phyloP scores from a whole-genome alignment of 2,797 vertebrate species.

The Gorsachius magnificus region DNA sequence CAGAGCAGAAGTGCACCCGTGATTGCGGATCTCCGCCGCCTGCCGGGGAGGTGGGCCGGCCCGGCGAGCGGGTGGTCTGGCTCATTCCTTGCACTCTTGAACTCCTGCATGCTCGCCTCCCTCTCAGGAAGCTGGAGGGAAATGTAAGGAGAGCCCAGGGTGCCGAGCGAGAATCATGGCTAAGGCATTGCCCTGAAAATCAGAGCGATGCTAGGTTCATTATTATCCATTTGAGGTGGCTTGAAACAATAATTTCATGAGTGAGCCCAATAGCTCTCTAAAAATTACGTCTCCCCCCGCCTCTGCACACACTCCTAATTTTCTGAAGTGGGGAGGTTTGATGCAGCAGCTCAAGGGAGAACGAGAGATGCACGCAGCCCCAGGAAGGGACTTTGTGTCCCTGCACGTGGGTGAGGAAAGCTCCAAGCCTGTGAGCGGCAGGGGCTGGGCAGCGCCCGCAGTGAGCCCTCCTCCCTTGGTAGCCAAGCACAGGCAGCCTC shows the following conservation, averaged over 20 bases:
- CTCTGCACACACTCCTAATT: not conserved
- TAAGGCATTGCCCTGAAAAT: not conserved
- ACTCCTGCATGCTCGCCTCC: rapidly evolving
- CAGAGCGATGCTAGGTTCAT: not conserved
- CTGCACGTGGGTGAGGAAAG: not conserved
- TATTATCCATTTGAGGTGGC: not conserved
- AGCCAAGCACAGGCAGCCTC: not conserved
- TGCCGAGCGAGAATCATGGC: not conserved
- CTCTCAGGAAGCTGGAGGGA: not conserved
- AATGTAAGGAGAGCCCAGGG: not conserved
- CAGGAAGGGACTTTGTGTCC: not conserved
- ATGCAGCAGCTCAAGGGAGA: not conserved
- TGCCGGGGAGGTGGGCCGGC: not conserved
- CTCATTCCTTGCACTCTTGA: not conserved
- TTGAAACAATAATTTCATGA: not conserved
- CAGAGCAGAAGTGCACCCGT: not conserved
- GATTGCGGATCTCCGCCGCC: not conserved
- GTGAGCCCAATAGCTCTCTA: not conserved
- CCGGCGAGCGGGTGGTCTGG: not conserved
- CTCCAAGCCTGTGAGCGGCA: not conserved
- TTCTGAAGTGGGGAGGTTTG: not conserved
- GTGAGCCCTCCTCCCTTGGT: not conserved
- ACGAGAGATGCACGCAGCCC: rapidly evolving
- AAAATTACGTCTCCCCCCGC: not conserved
- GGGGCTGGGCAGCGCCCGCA: rapidly evolving